phyloP scores from a whole-genome alignment of 2,888 invertebrate species.

The Lithosia quadra region DNA sequence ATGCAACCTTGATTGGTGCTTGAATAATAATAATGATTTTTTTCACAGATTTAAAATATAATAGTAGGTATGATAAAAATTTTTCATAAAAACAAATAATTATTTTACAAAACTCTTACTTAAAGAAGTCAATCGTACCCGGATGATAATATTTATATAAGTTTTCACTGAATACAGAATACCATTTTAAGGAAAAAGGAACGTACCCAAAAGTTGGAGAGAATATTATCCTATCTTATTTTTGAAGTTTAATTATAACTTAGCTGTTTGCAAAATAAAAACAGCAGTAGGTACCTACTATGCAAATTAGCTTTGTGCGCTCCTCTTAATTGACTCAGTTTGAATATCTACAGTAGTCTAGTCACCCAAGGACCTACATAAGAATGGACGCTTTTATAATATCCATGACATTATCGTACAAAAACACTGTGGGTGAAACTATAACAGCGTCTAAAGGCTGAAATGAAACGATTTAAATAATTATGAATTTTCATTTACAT shows the following conservation, averaged over 20 bases:
- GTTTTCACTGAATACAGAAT: background rate
- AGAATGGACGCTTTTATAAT: background rate
- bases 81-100: background rate
- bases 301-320: background rate
- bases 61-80: background rate
- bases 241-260: conserved; percentile 1
- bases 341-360: background rate
- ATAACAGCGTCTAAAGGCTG: too few species aligned
- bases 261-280: background rate
- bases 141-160: background rate
- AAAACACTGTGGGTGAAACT: too few species aligned
- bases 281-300: background rate
- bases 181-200: background rate
- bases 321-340: background rate
- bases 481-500: background rate
- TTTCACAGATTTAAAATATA: background rate
- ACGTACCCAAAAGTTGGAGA: background rate
- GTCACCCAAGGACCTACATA: background rate
- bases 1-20: too few species aligned
- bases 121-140: background rate
- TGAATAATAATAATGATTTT: too few species aligned
- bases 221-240: background rate
- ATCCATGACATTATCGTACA: too few species aligned
- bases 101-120: background rate
- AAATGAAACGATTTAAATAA: background rate